Conservation (phyloP, 92 coral and sea anemone species). For the Porites rus region DNA sequence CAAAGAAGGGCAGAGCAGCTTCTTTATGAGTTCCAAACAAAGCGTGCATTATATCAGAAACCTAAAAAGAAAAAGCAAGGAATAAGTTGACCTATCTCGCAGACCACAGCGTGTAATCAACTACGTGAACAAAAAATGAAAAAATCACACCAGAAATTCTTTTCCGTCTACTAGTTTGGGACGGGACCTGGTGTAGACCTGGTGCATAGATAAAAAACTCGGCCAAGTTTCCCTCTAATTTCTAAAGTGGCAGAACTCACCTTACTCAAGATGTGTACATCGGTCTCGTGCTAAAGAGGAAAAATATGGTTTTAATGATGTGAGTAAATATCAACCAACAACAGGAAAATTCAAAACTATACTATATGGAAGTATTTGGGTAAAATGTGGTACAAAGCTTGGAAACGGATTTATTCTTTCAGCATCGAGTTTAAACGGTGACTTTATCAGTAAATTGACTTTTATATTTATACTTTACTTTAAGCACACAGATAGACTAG, state of each 20-base stretch:
- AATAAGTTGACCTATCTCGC: background rate
- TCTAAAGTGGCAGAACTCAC: constrained; percentile 15
- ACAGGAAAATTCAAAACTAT: background rate
- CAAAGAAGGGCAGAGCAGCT: constrained; percentile 85
- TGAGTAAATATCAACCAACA: background rate
- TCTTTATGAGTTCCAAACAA: constrained; percentile 90
- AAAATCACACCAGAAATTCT: too few species aligned
- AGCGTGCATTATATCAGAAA: constrained; percentile 96
- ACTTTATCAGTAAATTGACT: too few species aligned
- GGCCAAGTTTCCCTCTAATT: background rate
- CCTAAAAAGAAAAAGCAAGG: constrained; percentile 49
- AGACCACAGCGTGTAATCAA: too few species aligned
- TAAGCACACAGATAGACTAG: too few species aligned
- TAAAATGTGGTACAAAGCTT: too few species aligned
- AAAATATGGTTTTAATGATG: background rate
- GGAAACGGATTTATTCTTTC: too few species aligned
- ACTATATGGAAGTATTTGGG: too few species aligned
- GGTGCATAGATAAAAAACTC: background rate
- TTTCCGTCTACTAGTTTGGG: too few species aligned
- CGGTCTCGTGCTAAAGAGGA: constrained; percentile 86
- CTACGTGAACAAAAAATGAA: too few species aligned
- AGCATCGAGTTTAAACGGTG: too few species aligned
- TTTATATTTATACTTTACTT: too few species aligned
- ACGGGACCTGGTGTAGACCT: too few species aligned
- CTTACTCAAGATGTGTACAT: constrained; percentile 96